These are phyloP conservation scores for Epiblema foenella DNA, from an alignment of 2,888 invertebrate species.

Conservation along the genomic window DNA sequence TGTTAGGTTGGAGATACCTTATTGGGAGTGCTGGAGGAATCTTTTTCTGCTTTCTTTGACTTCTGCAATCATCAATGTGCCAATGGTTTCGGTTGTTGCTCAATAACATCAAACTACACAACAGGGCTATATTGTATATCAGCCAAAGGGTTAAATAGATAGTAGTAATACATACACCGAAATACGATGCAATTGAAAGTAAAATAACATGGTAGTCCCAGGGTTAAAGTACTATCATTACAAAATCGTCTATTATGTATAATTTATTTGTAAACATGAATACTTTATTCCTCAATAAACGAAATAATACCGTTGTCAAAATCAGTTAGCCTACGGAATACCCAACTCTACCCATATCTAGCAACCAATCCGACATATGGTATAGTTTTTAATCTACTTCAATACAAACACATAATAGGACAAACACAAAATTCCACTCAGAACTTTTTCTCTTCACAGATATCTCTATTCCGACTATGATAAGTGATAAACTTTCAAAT, in stretches of 20 bases:
- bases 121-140: neutral
- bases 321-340: constrained; percentile 15
- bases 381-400: no score
- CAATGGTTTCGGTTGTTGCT: constrained; percentile 31
- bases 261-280: neutral
- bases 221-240: constrained; percentile 8
- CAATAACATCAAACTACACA: constrained; percentile 10
- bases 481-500: no score
- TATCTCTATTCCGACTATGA: neutral
- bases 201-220: constrained; percentile 15
- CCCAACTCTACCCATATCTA: neutral
- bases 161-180: no score
- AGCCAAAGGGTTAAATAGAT: constrained; percentile 4
- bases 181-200: constrained; percentile 5
- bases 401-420: constrained; percentile 13
- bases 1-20: constrained; percentile 85
- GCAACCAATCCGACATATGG: neutral
- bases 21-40: constrained; percentile 85
- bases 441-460: neutral
- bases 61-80: constrained; percentile 85
- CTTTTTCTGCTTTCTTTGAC: constrained; percentile 91
- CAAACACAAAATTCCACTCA: constrained; percentile 14
- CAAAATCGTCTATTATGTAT: neutral
- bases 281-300: neutral
- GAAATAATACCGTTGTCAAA: neutral